These are phyloP conservation scores for Rhea pennata DNA, from an alignment of 2,113 vertebrate species.

Conservation along the genomic window DNA sequence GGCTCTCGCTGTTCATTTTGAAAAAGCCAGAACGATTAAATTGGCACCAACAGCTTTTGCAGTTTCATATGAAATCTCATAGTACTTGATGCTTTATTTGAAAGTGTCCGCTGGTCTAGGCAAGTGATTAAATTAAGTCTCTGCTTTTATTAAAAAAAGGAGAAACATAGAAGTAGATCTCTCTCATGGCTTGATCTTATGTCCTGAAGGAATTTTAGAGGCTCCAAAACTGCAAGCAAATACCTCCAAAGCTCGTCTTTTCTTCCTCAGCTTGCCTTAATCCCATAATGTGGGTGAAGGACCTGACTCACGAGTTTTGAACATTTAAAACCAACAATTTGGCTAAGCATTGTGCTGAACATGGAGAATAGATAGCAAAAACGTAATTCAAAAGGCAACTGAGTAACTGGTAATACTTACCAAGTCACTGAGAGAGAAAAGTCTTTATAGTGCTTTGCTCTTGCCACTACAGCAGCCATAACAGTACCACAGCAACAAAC, in stretches of 20 bases:
- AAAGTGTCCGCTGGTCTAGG: not conserved
- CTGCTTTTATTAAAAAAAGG: not conserved
- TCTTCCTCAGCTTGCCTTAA: not conserved
- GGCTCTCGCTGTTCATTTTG: not conserved
- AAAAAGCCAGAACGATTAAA: not conserved
- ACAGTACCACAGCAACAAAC: not conserved
- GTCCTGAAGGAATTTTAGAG: not conserved
- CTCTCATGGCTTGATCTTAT: not conserved
- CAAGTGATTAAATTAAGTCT: not conserved
- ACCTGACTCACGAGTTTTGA: not conserved
- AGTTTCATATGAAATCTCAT: not conserved
- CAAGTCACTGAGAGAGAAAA: not conserved
- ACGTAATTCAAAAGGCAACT: not conserved
- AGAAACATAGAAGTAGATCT: not conserved
- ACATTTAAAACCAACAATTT: not conserved
- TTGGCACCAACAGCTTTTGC: not conserved
- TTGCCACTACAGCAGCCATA: not conserved
- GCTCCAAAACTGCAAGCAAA: not conserved
- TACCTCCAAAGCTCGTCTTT: not conserved
- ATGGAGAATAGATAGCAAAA: not conserved
- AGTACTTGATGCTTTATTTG: not conserved
- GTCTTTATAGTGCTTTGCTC: not conserved
- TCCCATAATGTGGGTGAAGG: not conserved
- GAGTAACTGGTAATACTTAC: not conserved
- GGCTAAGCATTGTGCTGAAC: not conserved